These are phyloP conservation scores for Limnephilus marmoratus DNA, from an alignment of 2,888 invertebrate genomes.

Conservation along the genomic window DNA sequence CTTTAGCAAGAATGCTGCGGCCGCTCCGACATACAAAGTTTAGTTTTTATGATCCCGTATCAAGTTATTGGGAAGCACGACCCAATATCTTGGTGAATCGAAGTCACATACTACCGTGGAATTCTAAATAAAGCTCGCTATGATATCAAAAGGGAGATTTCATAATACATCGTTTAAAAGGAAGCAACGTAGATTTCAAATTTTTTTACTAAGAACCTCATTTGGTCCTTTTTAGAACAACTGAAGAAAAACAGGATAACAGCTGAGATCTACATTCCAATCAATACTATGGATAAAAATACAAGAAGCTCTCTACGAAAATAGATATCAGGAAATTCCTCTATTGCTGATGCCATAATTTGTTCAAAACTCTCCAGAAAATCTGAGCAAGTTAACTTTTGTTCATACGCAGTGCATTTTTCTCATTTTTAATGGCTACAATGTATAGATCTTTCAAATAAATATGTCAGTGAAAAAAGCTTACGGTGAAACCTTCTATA, in stretches of 20 bases:
- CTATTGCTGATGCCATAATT: background rate
- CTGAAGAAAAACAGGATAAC: conserved; percentile 35
- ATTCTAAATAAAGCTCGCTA: background rate
- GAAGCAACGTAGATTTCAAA: background rate
- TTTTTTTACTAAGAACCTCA: background rate
- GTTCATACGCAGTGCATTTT: background rate
- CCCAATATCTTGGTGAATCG: conserved; percentile 8
- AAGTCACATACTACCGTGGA: background rate
- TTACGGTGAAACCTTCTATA: background rate
- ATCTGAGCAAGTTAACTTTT: background rate
- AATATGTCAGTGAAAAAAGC: background rate
- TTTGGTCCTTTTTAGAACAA: conserved; percentile 4
- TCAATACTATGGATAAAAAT: background rate
- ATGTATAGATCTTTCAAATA: background rate
- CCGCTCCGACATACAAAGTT: conserved; percentile 2
- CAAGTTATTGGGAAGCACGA: conserved; percentile 26
- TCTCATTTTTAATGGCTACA: background rate
- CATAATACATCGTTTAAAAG: background rate
- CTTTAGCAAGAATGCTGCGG: conserved; percentile 1
- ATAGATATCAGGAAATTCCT: background rate
- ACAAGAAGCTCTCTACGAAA: background rate
- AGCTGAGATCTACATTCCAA: conserved; percentile 46
- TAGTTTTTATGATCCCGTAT: conserved; percentile 41
- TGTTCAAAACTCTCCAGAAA: background rate
- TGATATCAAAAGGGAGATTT: background rate